These are phyloP conservation scores for Perca schrenkii DNA, from an alignment of 2,113 vertebrate species.

Conservation along the genomic window DNA sequence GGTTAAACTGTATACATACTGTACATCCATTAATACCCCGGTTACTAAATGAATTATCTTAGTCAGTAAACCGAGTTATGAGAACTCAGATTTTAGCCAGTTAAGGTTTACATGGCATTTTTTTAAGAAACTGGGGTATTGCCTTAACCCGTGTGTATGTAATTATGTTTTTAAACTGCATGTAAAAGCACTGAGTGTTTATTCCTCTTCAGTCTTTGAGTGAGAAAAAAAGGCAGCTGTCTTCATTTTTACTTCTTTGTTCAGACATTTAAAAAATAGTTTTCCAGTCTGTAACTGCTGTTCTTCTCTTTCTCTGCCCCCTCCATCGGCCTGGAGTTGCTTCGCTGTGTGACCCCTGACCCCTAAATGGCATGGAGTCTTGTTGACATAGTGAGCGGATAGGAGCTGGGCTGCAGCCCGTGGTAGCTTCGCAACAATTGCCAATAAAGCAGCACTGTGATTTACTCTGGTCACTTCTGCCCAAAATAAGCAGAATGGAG, in stretches of 20 bases:
- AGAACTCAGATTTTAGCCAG: no score
- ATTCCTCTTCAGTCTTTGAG: conserved; percentile 44
- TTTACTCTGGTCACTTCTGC: conserved; percentile 58
- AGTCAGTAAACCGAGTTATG: no score
- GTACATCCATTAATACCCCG: no score
- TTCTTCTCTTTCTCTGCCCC: conserved; percentile 23
- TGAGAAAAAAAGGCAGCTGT: conserved; percentile 50
- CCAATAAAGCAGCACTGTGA: conserved; percentile 63
- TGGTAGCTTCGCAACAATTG: conserved; percentile 48
- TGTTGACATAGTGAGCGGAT: conserved; percentile 50
- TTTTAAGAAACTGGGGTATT: no score
- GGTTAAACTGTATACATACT: no score
- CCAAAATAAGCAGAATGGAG: conserved; percentile 78
- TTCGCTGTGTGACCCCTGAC: conserved; percentile 46
- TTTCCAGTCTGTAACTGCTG: conserved; percentile 28
- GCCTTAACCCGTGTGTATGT: no score
- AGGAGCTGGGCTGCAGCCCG: conserved; percentile 42
- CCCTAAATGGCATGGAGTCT: conserved; percentile 18
- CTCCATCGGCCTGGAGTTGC: conserved; percentile 17
- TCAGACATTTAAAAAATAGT: conserved; percentile 36
- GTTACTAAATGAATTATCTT: no score
- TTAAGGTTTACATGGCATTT: no score
- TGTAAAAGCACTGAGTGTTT: background rate
- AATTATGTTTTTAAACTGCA: no score
- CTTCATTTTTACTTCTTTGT: background rate